A percentile compares a stretch with the other conserved stretches of the same genome.
These are phyloP conservation scores for Engystomops pustulosus DNA, from an alignment of 2,113 vertebrate genomes.

Conservation along the genomic window DNA sequence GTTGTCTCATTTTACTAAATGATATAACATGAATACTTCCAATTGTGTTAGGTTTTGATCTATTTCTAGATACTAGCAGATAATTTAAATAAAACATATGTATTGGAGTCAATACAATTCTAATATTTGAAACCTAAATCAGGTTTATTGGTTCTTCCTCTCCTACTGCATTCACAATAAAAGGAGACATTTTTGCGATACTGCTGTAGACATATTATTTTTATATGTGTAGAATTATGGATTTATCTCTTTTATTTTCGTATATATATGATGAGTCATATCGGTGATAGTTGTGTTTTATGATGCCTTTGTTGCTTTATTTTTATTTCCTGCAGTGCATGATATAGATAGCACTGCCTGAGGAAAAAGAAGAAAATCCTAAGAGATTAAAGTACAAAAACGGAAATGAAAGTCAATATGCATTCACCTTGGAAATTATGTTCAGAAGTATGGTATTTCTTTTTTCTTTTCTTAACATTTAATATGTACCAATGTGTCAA, in stretches of 20 bases:
- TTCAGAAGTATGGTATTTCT: background rate
- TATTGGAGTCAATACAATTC: slow-evolving; percentile 24
- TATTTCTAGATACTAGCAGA: slow-evolving; percentile 9
- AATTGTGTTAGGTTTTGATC: background rate
- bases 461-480: no score
- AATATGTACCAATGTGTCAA: no score
- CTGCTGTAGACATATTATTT: slow-evolving; percentile 1
- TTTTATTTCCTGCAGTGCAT: slow-evolving; percentile 48
- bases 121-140: slow-evolving; percentile 41
- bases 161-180: slow-evolving; percentile 39
- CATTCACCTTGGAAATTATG: slow-evolving; percentile 1
- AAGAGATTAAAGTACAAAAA: slow-evolving; percentile 40
- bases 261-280: slow-evolving; percentile 46
- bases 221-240: slow-evolving; percentile 50
- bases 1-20: background rate
- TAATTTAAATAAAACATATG: slow-evolving; percentile 26
- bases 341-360: slow-evolving; percentile 45
- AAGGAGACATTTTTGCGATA: slow-evolving; percentile 44
- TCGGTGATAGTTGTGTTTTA: slow-evolving; percentile 48
- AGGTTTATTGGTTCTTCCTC: slow-evolving; percentile 45
- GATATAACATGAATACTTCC: background rate
- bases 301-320: slow-evolving; percentile 40
- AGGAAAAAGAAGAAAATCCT: slow-evolving; percentile 43
- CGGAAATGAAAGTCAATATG: slow-evolving; percentile 8
- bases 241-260: slow-evolving; percentile 52